Evolutionary conservation across 1,140 invertebrate genomes (phyloP).

Genomic region (Nylanderia fulva): DNA sequence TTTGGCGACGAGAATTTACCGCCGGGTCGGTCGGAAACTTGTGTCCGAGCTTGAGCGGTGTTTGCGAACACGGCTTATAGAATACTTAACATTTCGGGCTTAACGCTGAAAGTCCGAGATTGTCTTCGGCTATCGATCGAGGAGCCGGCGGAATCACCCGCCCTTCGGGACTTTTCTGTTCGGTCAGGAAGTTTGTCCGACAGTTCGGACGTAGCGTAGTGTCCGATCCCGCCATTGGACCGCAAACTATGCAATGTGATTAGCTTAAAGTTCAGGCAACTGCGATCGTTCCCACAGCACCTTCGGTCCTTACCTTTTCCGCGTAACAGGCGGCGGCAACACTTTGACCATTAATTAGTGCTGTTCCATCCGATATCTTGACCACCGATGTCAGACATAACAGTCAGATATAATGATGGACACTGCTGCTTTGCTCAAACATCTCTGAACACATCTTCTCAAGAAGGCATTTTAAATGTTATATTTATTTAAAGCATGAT

Average conservation of each 20-base stretch:
- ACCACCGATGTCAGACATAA: neutral
- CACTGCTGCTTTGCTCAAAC: neutral
- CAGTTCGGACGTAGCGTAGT: conserved; percentile 39
- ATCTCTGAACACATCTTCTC: neutral
- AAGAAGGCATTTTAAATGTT: neutral
- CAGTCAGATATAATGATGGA: neutral
- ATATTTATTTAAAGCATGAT: neutral
- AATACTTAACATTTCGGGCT: conserved; percentile 58
- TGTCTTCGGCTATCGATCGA: conserved; percentile 54
- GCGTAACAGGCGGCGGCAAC: conserved; percentile 48
- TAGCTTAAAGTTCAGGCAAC: conserved; percentile 66
- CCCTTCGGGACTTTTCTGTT: conserved; percentile 53
- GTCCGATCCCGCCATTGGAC: conserved; percentile 28
- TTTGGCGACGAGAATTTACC: conserved; percentile 32
- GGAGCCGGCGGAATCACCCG: conserved; percentile 33
- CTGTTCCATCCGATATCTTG: neutral
- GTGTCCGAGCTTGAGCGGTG: conserved; percentile 40
- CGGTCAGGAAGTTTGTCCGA: conserved; percentile 58
- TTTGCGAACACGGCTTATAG: conserved; percentile 49
- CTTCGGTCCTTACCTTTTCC: conserved; percentile 48
- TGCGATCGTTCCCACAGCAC: conserved; percentile 63
- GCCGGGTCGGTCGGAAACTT: conserved; percentile 4
- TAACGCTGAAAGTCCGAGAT: conserved; percentile 51
- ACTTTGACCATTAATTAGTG: conserved; percentile 64
- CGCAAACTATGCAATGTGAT: conserved; percentile 70